Evolutionary conservation across 2,113 vertebrate species (phyloP), one percentile per base, ranked within the genome.

Genomic region (human (Homo sapiens)): DNA sequence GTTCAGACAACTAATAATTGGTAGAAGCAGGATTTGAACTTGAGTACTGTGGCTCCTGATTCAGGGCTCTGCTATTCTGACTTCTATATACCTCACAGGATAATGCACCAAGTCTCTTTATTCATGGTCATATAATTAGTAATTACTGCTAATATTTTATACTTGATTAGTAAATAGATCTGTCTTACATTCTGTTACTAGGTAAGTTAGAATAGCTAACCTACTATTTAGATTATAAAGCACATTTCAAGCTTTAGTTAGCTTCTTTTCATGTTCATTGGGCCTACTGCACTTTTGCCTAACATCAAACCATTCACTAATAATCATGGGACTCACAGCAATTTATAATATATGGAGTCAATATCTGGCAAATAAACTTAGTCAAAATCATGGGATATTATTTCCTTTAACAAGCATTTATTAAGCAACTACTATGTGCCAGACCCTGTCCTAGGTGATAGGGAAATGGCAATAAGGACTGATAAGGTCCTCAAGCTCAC

Each of bases 21-120:
- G 43, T 48, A 91, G 72, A 94, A 61, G 52, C 43, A 93, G 90
- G 48, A 93, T 96, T 45, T 85, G 66, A 97, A 70, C 23, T 35
- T 32, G 9, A 73, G 13, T 61, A 45, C 23, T 87, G 18, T 1
- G 40, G 88, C 76, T 90, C 6, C 11, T 38, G 27, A 66, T 40
- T n/a, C 16, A 92, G 68, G 16, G 57, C 27, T 97, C 85, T 61
- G 11, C 17, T 86, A 48, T 16, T 10, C 64, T 83, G 30, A 95
- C 35, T 95, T 20, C 43, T 79, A 2, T 83, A 2, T 30, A 38
- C 16, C 20, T 73, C 55, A 45, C 11, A 2, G 6, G 5, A 35
- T 52, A 89, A 66, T 43, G 2, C 4, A 66, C 55, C 64, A 61
- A 80, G n/a, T 64, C 64, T 68, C 35, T 45, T 85, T 55, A 70